These are phyloP conservation scores for Tetragonisca angustula DNA, from an alignment of 2,888 invertebrate genomes.

Conservation along the genomic window DNA sequence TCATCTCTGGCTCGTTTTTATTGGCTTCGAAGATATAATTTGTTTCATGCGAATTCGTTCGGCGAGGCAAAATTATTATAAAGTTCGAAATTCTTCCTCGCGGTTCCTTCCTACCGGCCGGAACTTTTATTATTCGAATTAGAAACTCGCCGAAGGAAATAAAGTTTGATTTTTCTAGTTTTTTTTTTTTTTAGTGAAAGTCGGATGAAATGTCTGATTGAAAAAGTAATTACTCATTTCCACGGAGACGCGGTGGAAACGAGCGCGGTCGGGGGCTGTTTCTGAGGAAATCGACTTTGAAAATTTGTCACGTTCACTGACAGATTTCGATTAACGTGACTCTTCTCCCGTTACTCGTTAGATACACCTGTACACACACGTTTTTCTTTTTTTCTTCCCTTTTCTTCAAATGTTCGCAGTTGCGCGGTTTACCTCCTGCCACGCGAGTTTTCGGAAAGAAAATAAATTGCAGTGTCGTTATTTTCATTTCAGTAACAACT, in stretches of 20 bases:
- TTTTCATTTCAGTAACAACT: too few species aligned
- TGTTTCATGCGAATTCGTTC: not conserved
- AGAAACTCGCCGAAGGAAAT: not conserved
- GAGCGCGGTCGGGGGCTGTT: too few species aligned
- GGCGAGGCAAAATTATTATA: not conserved
- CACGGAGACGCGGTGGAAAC: not conserved
- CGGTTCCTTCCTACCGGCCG: not conserved
- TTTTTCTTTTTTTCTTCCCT: not conserved
- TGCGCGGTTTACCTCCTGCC: not conserved
- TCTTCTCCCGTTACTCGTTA: not conserved
- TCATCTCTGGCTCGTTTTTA: not conserved
- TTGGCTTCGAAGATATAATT: not conserved
- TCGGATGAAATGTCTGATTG: not conserved
- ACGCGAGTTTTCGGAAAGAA: not conserved
- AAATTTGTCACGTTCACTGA: not conserved
- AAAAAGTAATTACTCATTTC: not conserved
- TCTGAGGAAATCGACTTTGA: not conserved
- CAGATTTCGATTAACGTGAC: not conserved
- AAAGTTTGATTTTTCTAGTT: not conserved
- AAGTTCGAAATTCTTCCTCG: too few species aligned
- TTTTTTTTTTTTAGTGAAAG: not conserved
- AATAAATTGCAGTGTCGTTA: too few species aligned
- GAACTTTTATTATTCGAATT: not conserved
- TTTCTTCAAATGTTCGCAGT: not conserved
- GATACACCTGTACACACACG: too few species aligned